Conservation (phyloP, 2,113 vertebrate genomes). For the Alouatta palliata region DNA sequence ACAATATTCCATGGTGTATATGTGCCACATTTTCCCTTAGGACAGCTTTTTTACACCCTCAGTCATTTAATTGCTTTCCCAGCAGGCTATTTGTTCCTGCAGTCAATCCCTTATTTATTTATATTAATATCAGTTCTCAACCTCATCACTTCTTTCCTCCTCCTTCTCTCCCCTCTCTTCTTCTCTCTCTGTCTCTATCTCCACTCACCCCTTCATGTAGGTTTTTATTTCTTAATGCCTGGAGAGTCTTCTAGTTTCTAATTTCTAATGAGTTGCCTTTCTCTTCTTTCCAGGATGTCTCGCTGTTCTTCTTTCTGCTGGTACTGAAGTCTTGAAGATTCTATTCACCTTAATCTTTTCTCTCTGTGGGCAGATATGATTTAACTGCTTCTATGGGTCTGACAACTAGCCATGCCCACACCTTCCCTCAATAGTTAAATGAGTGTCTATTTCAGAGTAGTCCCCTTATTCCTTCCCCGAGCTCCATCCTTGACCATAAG, state of each 20-base stretch:
- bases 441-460: neutral
- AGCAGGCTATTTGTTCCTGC: neutral
- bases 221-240: neutral
- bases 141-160: neutral
- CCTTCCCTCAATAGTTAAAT: neutral
- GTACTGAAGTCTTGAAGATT: conserved; percentile 1
- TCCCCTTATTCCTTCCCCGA: neutral
- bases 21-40: too few relatives aligned
- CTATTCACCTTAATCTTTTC: neutral
- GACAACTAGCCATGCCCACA: neutral
- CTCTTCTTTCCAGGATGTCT: neutral
- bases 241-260: conserved; percentile 13
- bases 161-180: neutral
- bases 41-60: neutral
- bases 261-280: neutral
- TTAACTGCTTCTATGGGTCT: neutral
- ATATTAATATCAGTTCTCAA: neutral
- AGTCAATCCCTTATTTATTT: conserved; percentile 18
- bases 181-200: neutral
- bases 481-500: neutral
- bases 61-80: conserved; percentile 6
- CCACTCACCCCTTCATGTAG: neutral
- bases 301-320: neutral
- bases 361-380: neutral
- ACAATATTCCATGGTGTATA: too few relatives aligned